Evolutionary conservation across 2,797 vertebrate species (phyloP).

Genomic region (Dermochelys coriacea): DNA sequence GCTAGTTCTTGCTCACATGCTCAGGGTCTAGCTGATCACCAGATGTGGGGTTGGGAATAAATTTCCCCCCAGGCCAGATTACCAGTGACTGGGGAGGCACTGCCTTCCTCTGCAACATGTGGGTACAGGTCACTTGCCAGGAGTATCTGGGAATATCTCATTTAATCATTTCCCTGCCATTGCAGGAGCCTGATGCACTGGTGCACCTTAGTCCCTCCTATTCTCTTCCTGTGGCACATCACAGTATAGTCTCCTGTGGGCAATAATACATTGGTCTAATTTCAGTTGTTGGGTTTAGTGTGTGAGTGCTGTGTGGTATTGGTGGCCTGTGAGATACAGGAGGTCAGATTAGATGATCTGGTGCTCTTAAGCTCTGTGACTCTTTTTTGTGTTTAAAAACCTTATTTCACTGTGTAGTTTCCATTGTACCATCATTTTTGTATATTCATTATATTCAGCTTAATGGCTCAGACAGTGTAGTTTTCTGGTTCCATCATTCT

Average conservation of each 20-base stretch:
- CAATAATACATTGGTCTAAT: not conserved
- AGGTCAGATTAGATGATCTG: not conserved
- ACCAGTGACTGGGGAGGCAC: rapidly evolving
- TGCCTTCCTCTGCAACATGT: not conserved
- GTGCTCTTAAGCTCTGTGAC: not conserved
- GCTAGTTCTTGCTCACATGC: not conserved
- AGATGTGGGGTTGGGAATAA: not conserved
- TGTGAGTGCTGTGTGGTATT: not conserved
- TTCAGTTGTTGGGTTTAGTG: not conserved
- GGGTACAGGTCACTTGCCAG: not conserved
- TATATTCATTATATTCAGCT: not conserved
- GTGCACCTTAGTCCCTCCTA: not conserved
- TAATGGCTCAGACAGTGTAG: not conserved
- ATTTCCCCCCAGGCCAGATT: not conserved
- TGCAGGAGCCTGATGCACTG: not conserved
- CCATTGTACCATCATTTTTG: rapidly evolving
- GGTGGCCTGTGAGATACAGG: not conserved
- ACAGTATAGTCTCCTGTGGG: not conserved
- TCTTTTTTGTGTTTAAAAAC: not conserved
- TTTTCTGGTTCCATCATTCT: not conserved
- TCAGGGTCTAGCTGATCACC: not conserved
- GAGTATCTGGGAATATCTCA: not conserved
- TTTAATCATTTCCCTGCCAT: not conserved
- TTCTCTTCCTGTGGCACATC: not conserved
- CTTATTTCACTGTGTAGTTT: not conserved